Evolutionary conservation across 2,888 invertebrate species (phyloP).

Genomic region (Atethmia centrago): DNA sequence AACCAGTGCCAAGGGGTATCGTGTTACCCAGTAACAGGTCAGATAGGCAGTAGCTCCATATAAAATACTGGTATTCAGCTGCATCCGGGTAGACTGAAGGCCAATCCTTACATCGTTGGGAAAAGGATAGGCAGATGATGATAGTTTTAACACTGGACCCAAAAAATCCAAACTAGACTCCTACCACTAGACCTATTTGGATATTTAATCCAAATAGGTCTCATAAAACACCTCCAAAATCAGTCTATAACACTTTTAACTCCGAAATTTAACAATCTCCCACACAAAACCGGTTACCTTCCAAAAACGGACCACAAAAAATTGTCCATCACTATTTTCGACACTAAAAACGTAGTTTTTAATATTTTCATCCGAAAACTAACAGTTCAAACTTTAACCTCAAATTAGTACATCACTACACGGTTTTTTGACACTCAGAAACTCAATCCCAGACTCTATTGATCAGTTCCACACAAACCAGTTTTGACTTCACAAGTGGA

Average conservation of each 20-base stretch:
- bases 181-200: too few species aligned
- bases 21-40: neutral
- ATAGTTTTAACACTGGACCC: neutral
- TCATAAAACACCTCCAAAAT: constrained; percentile 14
- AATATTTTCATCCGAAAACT: constrained; percentile 2
- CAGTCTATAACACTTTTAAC: constrained; percentile 24
- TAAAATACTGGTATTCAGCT: constrained; percentile 1
- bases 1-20: neutral
- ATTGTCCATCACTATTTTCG: constrained; percentile 12
- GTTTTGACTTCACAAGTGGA: constrained; percentile 19
- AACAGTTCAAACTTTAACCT: neutral
- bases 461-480: constrained; percentile 7
- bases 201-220: too few species aligned
- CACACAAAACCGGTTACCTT: constrained; percentile 11
- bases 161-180: constrained; percentile 17
- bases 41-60: neutral
- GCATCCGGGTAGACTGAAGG: neutral
- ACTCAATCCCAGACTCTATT: neutral
- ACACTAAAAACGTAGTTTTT: constrained; percentile 10
- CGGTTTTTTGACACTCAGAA: constrained; percentile 7
- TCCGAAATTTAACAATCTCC: constrained; percentile 1
- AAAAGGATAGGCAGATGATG: neutral
- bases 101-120: neutral
- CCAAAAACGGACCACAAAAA: neutral
- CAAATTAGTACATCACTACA: constrained; percentile 8